A percentile compares a stretch with the other conserved stretches of the same genome.
These are phyloP conservation scores for Mesitornis unicolor DNA, from an alignment of 2,113 vertebrate species.

Conservation along the genomic window DNA sequence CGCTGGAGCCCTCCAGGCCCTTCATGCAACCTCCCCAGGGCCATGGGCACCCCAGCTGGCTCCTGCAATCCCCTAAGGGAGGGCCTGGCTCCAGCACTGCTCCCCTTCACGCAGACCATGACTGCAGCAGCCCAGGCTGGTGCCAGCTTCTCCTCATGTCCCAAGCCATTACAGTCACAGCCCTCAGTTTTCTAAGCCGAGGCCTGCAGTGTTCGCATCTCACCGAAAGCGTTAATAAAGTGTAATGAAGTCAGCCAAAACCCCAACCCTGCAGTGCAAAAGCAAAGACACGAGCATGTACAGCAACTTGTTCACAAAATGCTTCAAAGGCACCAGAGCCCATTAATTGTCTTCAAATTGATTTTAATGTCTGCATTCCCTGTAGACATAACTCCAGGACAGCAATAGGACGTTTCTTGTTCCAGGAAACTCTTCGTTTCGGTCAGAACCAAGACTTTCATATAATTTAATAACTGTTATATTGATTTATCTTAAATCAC, in stretches of 20 bases:
- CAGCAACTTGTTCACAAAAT: background rate
- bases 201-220: background rate
- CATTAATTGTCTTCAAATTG: background rate
- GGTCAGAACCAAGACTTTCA: background rate
- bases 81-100: no score
- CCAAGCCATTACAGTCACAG: background rate
- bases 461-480: constrained; percentile 34
- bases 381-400: background rate
- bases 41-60: background rate
- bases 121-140: no score
- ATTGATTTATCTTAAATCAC: constrained; percentile 57
- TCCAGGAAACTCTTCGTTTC: constrained; percentile 53
- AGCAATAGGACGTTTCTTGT: background rate
- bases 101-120: no score
- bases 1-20: background rate
- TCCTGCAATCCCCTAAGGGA: background rate
- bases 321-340: background rate
- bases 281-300: accelerated
- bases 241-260: background rate
- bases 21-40: background rate
- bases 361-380: background rate
- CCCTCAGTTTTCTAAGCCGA: background rate
- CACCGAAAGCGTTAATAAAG: background rate
- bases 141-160: no score
- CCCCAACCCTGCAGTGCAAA: background rate